These are phyloP conservation scores for Galerucella calmariensis DNA, from an alignment of 2,888 invertebrate species.

Conservation along the genomic window DNA sequence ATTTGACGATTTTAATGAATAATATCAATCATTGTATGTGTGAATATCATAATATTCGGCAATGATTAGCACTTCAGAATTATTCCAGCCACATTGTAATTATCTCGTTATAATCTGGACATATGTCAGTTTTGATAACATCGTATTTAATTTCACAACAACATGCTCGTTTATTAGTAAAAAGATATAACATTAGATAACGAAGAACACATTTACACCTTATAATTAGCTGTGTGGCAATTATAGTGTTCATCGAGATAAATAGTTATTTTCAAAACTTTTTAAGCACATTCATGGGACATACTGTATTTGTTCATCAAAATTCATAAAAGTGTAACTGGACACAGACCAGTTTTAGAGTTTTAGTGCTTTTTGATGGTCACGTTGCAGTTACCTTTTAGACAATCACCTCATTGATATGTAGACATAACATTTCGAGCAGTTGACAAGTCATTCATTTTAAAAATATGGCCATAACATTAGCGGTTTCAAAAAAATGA, in stretches of 20 bases:
- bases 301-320: conserved; percentile 22
- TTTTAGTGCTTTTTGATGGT: conserved; percentile 31
- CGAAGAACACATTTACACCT: conserved; percentile 48
- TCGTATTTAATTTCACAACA: conserved; percentile 51
- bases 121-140: conserved; percentile 53
- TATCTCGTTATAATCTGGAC: conserved; percentile 50
- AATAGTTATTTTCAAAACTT: neutral
- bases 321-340: conserved; percentile 24
- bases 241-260: conserved; percentile 11
- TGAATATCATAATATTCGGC: conserved; percentile 32
- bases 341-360: conserved; percentile 20
- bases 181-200: conserved; percentile 46
- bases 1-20: conserved; percentile 20
- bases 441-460: conserved; percentile 23
- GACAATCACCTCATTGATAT: conserved; percentile 27
- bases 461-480: conserved; percentile 8
- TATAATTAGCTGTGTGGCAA: conserved; percentile 35
- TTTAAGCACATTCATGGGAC: neutral
- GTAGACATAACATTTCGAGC: conserved; percentile 31
- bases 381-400: conserved; percentile 27
- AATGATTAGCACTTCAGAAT: conserved; percentile 39
- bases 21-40: conserved; percentile 26
- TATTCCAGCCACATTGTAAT: conserved; percentile 42
- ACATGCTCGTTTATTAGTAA: conserved; percentile 39
- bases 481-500: neutral